Evolutionary conservation across 1,140 invertebrate species (phyloP), one percentile per base, ranked within the genome.

Genomic region (Ceratitis capitata): DNA sequence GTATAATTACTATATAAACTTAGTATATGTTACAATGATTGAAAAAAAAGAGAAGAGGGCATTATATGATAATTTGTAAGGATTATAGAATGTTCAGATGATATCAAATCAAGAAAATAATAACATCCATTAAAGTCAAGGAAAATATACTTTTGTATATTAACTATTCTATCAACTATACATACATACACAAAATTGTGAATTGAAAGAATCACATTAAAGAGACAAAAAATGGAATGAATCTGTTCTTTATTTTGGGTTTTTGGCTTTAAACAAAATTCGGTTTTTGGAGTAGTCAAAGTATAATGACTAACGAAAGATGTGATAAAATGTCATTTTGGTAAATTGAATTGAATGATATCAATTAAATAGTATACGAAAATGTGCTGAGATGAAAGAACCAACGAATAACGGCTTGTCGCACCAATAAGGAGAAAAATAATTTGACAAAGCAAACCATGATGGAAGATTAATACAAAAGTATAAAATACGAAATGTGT

Each of bases 1-100:
- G 53, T 83, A 83, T 83, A 83, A 83, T 83, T 83, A 83, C 53
- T 83, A 83, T 83, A 83, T 83, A 53, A 58, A 83, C 47, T 83
- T 53, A 83, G 82, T 53, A 53, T 83, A 51, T 83, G 69, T 78
- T 83, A 83, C 82, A 83, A 53, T 53, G 53, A 53, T 53, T 49
- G 82, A 53, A 51, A 53, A 53, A 83, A 23, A 49, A 83, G 82
- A 45, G 26, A 7, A 53, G 82, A 83, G 82, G 47, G 35, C 47
- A 53, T 83, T 83, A 32, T 83, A 58, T 83, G 45, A 83, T 83
- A 83, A 53, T 83, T 83, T 53, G 53, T 78, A 78, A 78, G 69
- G 69, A 78, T 78, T 78, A 14, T 78, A 78, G n/a, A 78, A 78
- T 78, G 69, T 78, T 78, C 69, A 42, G 69, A 47, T 78, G n/a